Percentiles rank a stretch among this genome's conserved stretches.
Conservation (phyloP, 2,113 vertebrate species). For the Catagonus wagneri region DNA sequence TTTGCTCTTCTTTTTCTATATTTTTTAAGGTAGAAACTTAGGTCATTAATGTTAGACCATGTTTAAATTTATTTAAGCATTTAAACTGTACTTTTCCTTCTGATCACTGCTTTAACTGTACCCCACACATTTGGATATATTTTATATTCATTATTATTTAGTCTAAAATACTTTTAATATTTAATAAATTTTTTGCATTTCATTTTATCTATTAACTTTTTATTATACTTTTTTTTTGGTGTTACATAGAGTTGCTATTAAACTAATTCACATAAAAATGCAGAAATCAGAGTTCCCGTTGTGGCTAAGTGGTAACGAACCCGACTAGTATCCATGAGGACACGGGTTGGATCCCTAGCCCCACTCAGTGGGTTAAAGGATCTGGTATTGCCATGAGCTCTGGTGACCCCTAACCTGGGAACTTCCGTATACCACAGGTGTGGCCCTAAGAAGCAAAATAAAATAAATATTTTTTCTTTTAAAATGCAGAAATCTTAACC, state of each 20-base stretch:
- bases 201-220: not conserved
- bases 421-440: too few species aligned
- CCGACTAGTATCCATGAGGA: too few species aligned
- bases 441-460: too few species aligned
- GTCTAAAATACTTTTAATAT: constrained; percentile 38
- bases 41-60: not conserved
- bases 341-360: too few species aligned
- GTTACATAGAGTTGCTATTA: constrained; percentile 1
- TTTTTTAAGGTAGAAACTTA: constrained; percentile 19
- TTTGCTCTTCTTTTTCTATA: constrained; percentile 17
- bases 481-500: not conserved
- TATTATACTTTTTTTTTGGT: not conserved
- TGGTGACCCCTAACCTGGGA: too few species aligned
- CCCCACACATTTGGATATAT: not conserved
- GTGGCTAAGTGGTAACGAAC: too few species aligned
- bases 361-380: too few species aligned
- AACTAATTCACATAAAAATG: constrained; percentile 13
- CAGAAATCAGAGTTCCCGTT: not conserved
- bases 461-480: too few species aligned
- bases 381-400: too few species aligned
- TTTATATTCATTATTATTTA: constrained; percentile 28
- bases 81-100: not conserved
- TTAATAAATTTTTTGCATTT: not conserved
- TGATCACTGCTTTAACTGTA: not conserved
- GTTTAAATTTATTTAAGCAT: not conserved